Percentiles rank a stretch among this genome's conserved stretches.
These are phyloP conservation scores for Hestina assimilis DNA, from an alignment of 1,140 invertebrate genomes.

Conservation along the genomic window DNA sequence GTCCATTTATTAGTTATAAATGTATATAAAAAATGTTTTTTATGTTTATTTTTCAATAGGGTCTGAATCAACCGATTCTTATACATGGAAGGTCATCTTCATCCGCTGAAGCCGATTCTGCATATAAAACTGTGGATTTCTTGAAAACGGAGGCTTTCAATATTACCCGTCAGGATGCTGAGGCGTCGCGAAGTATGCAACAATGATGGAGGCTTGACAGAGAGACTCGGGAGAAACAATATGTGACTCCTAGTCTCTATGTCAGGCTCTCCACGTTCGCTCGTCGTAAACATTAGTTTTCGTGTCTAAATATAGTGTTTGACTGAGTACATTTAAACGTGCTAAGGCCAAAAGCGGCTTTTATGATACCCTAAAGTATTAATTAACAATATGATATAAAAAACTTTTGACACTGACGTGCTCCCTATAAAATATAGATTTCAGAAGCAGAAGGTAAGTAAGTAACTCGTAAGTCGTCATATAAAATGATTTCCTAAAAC, in stretches of 20 bases:
- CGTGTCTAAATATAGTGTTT: background rate
- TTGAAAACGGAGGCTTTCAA: slow-evolving; percentile 94
- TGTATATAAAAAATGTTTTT: background rate
- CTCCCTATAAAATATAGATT: too few relatives aligned
- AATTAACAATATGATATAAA: background rate
- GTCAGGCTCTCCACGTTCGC: background rate
- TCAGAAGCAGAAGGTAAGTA: too few relatives aligned
- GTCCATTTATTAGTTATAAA: background rate
- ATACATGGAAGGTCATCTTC: slow-evolving; percentile 46
- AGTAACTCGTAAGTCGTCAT: too few relatives aligned
- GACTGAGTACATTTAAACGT: background rate
- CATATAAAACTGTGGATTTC: slow-evolving; percentile 95
- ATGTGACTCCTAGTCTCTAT: too few relatives aligned
- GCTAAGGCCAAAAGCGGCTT: background rate
- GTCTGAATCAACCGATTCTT: slow-evolving; percentile 14
- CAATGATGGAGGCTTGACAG: slow-evolving; percentile 32
- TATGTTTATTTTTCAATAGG: background rate
- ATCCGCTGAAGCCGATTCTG: slow-evolving; percentile 75
- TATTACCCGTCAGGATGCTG: slow-evolving; percentile 89
- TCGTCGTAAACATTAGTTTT: background rate
- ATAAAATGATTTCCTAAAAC: too few relatives aligned
- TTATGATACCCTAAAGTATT: background rate
- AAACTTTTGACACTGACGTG: too few relatives aligned
- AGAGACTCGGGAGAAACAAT: slow-evolving; percentile 17
- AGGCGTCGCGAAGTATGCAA: slow-evolving; percentile 70